Evolutionary conservation across 2,113 vertebrate genomes (phyloP), one percentile per base, ranked within the genome.

Genomic region (Catharus minimus): DNA sequence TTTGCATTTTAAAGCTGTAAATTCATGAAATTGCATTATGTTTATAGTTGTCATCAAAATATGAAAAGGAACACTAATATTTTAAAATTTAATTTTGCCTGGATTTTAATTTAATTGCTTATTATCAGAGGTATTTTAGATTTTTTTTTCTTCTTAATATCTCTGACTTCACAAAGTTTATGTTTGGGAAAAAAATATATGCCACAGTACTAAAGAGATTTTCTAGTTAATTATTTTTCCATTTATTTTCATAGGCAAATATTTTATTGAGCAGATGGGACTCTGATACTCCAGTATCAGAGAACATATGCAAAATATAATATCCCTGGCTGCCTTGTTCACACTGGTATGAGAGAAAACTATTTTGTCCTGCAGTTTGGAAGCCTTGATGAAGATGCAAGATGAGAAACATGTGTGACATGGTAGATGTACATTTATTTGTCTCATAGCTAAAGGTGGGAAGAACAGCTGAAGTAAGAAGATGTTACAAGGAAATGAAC

Each of bases 31-130:
- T 89, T 96, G 52, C 47, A 92, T 97, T 97, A 93, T 94, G 72
- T 93, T 96, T 97, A 96, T 87, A 93, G 75, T 79, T 96, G 60
- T 93, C 94, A 96, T 96, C 89, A 96, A 96, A 95, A 96, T 92
- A 93, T 82, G 95, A 94, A 90, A 95, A 77, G 86, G 58, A 90
- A 73, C 89, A 96, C 97, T 97, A 95, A 96, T 96, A 61, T 97
- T 95, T 71, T 88, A 11, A 43, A 95, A 96, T 96, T 96, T 97
- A 96, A 97, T 96, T 97, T 95, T 90, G 71, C 41, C 79, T 77
- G 50, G 66, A 95, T 97, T 97, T 97, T 97, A 97, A 97, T 97
- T 96, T 82, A 58, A 93, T 93, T 94, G 56, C 52, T 89, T 75
- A 77, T 95, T 96, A 91, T 89, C 67, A 89, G 60, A 91, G 80